A percentile compares a stretch with the other conserved stretches of the same genome.
Conservation (phyloP, 2,888 invertebrate genomes). For the Stenichneumon culpator region DNA sequence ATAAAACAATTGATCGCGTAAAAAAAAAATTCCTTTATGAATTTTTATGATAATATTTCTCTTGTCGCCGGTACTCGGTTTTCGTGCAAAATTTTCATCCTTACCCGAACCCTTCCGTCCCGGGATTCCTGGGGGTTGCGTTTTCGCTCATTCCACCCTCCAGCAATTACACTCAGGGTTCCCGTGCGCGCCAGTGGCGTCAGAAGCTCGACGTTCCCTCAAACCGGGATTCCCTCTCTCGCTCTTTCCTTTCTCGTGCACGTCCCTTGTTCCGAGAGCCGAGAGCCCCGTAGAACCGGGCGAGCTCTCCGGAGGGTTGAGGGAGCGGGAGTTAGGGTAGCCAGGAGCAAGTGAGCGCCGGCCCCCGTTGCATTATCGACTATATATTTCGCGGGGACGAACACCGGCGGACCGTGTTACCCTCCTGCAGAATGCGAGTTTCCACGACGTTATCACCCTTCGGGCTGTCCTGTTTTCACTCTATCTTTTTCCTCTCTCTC, state of each 20-base stretch:
- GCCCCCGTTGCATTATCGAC: conserved; percentile 80
- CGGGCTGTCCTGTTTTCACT: conserved; percentile 63
- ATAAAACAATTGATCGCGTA: neutral
- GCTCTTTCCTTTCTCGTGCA: conserved; percentile 39
- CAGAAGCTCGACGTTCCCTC: conserved; percentile 54
- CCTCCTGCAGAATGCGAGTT: conserved; percentile 74
- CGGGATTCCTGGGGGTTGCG: conserved; percentile 69
- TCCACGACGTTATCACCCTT: conserved; percentile 76
- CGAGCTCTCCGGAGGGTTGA: conserved; percentile 62
- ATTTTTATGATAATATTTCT: conserved; percentile 38
- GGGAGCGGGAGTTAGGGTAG: conserved; percentile 64
- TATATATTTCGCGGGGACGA: conserved; percentile 70
- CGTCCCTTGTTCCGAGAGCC: conserved; percentile 47
- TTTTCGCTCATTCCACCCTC: conserved; percentile 74
- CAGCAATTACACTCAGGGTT: conserved; percentile 74
- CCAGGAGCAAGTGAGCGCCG: conserved; percentile 65
- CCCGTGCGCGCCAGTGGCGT: conserved; percentile 50
- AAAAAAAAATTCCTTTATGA: conserved; percentile 20
- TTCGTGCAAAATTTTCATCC: conserved; percentile 54
- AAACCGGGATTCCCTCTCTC: conserved; percentile 46
- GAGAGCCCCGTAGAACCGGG: conserved; percentile 40
- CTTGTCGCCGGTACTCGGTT: conserved; percentile 7
- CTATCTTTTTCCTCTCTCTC: neutral
- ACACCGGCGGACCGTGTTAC: conserved; percentile 36
- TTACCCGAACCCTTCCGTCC: conserved; percentile 64